Evolutionary conservation across 2,888 invertebrate genomes (phyloP), one percentile per base, ranked within the genome.

Genomic region (Clusia tigrina): DNA sequence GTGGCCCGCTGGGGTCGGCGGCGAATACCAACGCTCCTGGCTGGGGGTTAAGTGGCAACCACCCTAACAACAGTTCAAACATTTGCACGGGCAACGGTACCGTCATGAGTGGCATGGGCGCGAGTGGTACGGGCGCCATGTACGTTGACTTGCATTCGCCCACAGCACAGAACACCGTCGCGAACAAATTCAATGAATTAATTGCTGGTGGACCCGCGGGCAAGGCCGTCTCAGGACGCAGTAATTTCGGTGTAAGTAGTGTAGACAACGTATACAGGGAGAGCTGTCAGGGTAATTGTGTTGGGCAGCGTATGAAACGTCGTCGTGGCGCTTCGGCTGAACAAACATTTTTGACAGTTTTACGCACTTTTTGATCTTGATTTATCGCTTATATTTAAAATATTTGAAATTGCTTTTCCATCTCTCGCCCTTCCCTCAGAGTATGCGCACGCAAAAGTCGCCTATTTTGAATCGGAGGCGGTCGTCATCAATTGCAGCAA

Each of bases 401-500:
- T n/a, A n/a, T n/a, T n/a, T n/a, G n/a, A n/a, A n/a, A n/a, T n/a
- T n/a, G n/a, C n/a, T n/a, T n/a, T n/a, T n/a, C n/a, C n/a, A n/a
- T 20, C 22, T 48, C 15, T 22, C 20, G 9, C 37, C 5, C 9
- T 51, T 17, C 12, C 23, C 2, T 6, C 68, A 78, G 75, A 74
- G 69, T 60, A 74, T 77, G 51, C 71, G 76, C 54, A 46, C 70
- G 37, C 78, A 78, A 60, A 82, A 79, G 55, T 83, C 83, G 12
- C 83, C 83, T 17, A 76, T 81, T 20, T 60, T 82, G 12, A 75
- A 74, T 61, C 71, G 82, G 23, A 77, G 83, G 62, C 79, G 83
- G 23, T 78, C 82, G 15, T 83, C 83, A 3, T 83, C 83, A 6
- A 80, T 82, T 55, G 82, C 80, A 2, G 72, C 77, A 24, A 81